Evolutionary conservation across 2,797 vertebrate genomes (phyloP).

Genomic region (Enteromius fasciolatus): DNA sequence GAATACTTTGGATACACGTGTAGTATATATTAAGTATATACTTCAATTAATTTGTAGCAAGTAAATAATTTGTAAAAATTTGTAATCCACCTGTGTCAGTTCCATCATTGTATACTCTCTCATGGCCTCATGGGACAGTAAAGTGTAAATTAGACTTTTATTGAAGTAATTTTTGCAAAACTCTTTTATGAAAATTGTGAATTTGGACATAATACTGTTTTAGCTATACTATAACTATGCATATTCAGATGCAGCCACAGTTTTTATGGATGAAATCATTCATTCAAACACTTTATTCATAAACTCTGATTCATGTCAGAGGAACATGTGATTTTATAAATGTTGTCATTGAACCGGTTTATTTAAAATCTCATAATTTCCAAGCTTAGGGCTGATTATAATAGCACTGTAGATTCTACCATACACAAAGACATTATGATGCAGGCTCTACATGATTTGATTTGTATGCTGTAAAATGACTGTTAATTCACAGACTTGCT

Average conservation of each 20-base stretch:
- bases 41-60: too few species aligned
- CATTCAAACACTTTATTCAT: not conserved
- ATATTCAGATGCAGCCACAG: too few species aligned
- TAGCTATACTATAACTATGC: not conserved
- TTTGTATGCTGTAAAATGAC: not conserved
- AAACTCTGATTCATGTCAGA: not conserved
- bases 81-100: not conserved
- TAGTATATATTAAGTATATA: not conserved
- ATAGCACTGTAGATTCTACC: not conserved
- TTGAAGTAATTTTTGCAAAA: not conserved
- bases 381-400: not conserved
- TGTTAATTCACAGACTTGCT: not conserved
- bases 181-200: not conserved
- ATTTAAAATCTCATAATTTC: not conserved
- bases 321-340: not conserved
- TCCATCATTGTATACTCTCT: not conserved
- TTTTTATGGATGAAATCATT: too few species aligned
- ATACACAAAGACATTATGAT: not conserved
- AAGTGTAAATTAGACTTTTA: not conserved
- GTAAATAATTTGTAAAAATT: not conserved
- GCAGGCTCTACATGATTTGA: not conserved
- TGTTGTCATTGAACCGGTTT: not conserved
- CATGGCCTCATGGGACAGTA: not conserved
- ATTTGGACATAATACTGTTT: not conserved
- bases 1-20: not conserved